phyloP scores from a whole-genome alignment of 2,113 vertebrate species.

The Noctilio leporinus region DNA sequence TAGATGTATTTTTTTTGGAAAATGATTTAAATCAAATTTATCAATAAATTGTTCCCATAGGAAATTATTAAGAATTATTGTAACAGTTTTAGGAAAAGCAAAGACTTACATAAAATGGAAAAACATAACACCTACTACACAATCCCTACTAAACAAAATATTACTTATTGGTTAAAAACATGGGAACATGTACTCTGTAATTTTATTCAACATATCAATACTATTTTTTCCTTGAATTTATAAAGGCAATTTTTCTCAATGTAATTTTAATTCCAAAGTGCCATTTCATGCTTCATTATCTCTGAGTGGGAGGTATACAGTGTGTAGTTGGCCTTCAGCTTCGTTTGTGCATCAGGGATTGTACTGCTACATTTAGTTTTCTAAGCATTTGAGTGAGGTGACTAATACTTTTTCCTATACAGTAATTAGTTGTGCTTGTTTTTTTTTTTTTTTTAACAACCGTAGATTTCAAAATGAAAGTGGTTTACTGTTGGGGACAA shows the following conservation, averaged over 20 bases:
- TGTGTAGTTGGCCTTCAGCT: slow-evolving; percentile 30
- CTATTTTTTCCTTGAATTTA: slow-evolving; percentile 18
- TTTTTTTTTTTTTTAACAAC: not conserved
- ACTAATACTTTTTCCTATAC: slow-evolving; percentile 12
- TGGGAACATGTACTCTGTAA: not conserved
- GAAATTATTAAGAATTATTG: not conserved
- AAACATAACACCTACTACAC: not conserved
- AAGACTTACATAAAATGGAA: not conserved
- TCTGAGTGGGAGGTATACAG: slow-evolving; percentile 41
- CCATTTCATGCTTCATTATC: slow-evolving; percentile 69
- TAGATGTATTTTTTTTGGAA: slow-evolving; percentile 7
- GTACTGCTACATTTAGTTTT: slow-evolving; percentile 34
- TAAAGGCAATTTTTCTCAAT: slow-evolving; percentile 20
- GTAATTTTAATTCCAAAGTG: slow-evolving; percentile 62
- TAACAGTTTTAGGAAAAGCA: slow-evolving; percentile 32
- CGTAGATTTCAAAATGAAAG: slow-evolving; percentile 8
- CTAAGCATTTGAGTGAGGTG: slow-evolving; percentile 13
- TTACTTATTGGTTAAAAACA: not conserved
- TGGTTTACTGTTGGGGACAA: not conserved
- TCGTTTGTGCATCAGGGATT: slow-evolving; percentile 47
- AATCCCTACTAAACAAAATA: not conserved
- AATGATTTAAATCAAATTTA: slow-evolving; percentile 8
- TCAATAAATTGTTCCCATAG: not conserved
- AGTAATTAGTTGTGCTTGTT: slow-evolving; percentile 5
- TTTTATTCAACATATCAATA: slow-evolving; percentile 30